Evolutionary conservation across 2,888 invertebrate genomes (phyloP).

Genomic region (Cyclophora punctaria): DNA sequence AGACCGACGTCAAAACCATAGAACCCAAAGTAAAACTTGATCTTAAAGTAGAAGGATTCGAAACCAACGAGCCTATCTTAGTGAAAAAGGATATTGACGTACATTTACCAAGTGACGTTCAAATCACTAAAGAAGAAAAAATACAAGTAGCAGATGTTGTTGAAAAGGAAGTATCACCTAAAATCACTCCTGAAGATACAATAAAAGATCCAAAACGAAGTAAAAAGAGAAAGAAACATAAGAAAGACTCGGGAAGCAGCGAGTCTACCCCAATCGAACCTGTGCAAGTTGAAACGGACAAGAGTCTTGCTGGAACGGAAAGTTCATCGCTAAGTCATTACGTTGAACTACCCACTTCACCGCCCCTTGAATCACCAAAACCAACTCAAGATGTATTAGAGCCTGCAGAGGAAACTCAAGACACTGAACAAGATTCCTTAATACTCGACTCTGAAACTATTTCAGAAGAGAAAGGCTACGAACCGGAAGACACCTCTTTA

Average conservation of each 20-base stretch:
- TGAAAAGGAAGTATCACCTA: conserved; percentile 48
- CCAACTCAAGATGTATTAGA: conserved; percentile 36
- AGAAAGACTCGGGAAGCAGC: conserved; percentile 49
- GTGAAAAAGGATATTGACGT: conserved; percentile 58
- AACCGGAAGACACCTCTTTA: conserved; percentile 79
- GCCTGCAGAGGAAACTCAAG: conserved; percentile 20
- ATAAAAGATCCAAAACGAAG: conserved; percentile 66
- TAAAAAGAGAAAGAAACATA: conserved; percentile 80
- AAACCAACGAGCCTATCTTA: conserved; percentile 34
- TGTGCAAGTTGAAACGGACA: conserved; percentile 42
- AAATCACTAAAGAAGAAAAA: conserved; percentile 34
- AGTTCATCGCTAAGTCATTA: conserved; percentile 65
- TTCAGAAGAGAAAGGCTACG: conserved; percentile 80
- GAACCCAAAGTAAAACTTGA: conserved; percentile 52
- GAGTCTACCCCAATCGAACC: conserved; percentile 37
- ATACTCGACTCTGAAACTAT: conserved; percentile 54
- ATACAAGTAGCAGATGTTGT: conserved; percentile 29
- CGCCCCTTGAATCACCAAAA: conserved; percentile 64
- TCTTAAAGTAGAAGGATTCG: conserved; percentile 45
- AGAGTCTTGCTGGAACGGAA: conserved; percentile 49
- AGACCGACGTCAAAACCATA: conserved; percentile 32
- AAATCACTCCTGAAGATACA: conserved; percentile 28
- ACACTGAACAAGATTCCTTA: conserved; percentile 57
- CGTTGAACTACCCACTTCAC: conserved; percentile 58
- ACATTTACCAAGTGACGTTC: conserved; percentile 43